Base-by-base conservation (phyloP, 2,113 vertebrate species). In the Cavia aperea region DNA sequence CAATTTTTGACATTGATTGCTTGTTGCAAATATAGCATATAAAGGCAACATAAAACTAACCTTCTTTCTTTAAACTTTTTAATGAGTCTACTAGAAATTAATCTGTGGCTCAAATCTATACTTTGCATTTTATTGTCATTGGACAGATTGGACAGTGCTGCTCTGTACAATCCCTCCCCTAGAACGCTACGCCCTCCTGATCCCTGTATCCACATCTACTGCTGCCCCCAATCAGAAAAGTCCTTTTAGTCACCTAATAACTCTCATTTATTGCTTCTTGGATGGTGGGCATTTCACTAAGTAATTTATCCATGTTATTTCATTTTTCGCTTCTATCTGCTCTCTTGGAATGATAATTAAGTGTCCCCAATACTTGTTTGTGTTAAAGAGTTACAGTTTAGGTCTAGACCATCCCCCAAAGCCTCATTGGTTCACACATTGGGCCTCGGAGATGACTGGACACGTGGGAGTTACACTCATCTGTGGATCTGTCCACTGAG, bases 91-190 rank as follows among this genome's bases (percentile, higher is more conserved):
- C 54, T 49, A 58, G 51, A 86, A 78, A 16, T 5, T 46, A 33
- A 7, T 21, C 1, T 62, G 54, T 39, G 66, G 43, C 79, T 83
- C 26, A 2, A 51, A 43, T 56, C 39, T 78, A 66, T 23, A 23
- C 0, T 18, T 75, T 66, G 14, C 3, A 1, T 36, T 43, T 7
- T 26, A 65, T 51, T 36, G 66, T 39, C 77, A 43, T 4, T 8
- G 33, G 10, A 73, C 4, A 0, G 3, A 43, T 4, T 8, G 33
- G 10, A 73, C 4, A 0, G 3, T n/a, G 19, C 68, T 26, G 49
- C 2, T 73, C 63, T 62, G 62, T 39, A 18, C 51, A 72, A 39
- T 51, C 11, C 33, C 26, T 51, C 26, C 29, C 81, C 11, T 7
- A 16, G 21, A 29, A 12, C 0, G 13, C 5, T 33, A 43, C n/a